These are phyloP conservation scores for Drosophila sordidula DNA, from an alignment of 2,888 invertebrate species.

Conservation along the genomic window DNA sequence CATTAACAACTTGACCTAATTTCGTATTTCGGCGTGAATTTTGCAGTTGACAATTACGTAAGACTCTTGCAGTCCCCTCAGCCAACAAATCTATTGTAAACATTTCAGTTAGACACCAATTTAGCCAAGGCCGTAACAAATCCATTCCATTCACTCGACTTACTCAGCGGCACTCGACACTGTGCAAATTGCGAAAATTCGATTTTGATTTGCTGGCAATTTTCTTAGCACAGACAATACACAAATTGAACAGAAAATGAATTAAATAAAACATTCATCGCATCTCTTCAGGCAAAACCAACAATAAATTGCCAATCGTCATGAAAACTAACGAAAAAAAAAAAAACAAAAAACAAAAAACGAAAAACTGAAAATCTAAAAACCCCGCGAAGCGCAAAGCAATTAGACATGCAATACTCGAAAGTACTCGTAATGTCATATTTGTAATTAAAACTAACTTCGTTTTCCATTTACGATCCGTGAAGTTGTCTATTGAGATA, in stretches of 20 bases:
- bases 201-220: conserved; percentile 47
- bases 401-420: conserved; percentile 82
- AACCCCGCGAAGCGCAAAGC: conserved; percentile 70
- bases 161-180: conserved; percentile 29
- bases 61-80: not conserved
- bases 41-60: conserved; percentile 24
- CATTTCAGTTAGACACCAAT: conserved; percentile 34
- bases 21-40: conserved; percentile 20
- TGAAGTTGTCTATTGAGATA: conserved; percentile 22
- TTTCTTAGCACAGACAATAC: conserved; percentile 41
- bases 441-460: conserved; percentile 73
- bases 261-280: conserved; percentile 32
- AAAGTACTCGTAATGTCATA: conserved; percentile 72
- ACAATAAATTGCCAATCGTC: conserved; percentile 73
- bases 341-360: conserved; percentile 30
- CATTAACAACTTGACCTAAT: conserved; percentile 58
- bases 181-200: conserved; percentile 54
- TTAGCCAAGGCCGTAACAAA: conserved; percentile 70
- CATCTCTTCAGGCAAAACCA: conserved; percentile 56
- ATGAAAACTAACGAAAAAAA: conserved; percentile 53
- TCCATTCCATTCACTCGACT: conserved; percentile 74
- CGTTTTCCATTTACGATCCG: conserved; percentile 29
- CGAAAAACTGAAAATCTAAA: conserved; percentile 35
- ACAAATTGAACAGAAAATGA: conserved; percentile 3
- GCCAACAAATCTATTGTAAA: conserved; percentile 33